Evolutionary conservation across 2,797 vertebrate genomes (phyloP), one percentile per base, ranked within the genome.

Genomic region (Sebastes itinus): DNA sequence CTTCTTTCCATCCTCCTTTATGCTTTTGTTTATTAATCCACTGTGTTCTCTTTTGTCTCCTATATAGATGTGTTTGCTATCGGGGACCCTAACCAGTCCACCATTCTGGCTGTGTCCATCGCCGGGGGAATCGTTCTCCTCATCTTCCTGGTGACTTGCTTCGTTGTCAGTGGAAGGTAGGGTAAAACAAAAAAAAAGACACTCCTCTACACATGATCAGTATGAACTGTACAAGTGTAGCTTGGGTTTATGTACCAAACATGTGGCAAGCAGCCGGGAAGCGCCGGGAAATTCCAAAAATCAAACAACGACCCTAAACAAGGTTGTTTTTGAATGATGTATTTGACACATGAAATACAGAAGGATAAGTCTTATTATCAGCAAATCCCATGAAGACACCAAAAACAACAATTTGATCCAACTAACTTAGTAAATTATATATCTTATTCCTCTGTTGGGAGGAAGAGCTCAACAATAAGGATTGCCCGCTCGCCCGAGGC

Each of bases 141-240:
- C 77, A 93, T 97, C 92, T 97, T 97, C 89, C 92, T 97, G 78
- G 96, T 97, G 87, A 95, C 95, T 33, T 97, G 96, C 91, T 97
- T 97, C 75, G 93, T 97, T 59, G 94, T 97, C 88, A 97, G 96
- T 6, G 96, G 96, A 91, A 96, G 96, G 96, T 97, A 95, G 72
- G 90, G 16, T 55, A 32, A 46, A 32, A 35, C 38, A 32, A 3
- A 46, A 20, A 20, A n/a, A 56, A 33, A 62, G 3, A 71, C 33
- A 22, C 22, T 8, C 6, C 7, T 23, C 25, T 33, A 25, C 11
- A 60, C 62, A 60, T 14, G 23, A 63, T 49, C 22, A 49, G 18
- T 14, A 11, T 42, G 18, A 62, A 32, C 25, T 32, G 33, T 10
- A n/a, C 0, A 49, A 49, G 46, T 2, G 49, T 22, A 54, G 49